These are phyloP conservation scores for Elgonia sp. DNA, from an alignment of 2,888 invertebrate genomes.

Conservation along the genomic window DNA sequence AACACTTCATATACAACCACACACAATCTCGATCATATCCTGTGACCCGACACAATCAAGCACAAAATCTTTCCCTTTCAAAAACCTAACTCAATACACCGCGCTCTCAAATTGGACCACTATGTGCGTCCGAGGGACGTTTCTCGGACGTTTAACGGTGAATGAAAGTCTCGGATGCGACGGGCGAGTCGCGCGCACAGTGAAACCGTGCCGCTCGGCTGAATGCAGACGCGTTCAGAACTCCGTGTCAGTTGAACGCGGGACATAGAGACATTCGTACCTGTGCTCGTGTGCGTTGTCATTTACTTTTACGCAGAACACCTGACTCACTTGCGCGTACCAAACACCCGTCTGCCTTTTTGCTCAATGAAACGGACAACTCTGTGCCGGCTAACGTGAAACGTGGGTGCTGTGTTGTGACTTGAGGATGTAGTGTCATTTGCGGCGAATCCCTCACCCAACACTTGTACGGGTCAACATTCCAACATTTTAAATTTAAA, in stretches of 20 bases:
- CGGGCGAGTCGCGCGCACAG: slow-evolving; percentile 42
- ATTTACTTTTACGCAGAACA: slow-evolving; percentile 34
- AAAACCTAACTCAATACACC: no score
- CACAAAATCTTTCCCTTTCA: no score
- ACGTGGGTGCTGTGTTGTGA: slow-evolving; percentile 81
- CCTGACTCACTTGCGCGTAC: slow-evolving; percentile 33
- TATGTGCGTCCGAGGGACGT: slow-evolving; percentile 40
- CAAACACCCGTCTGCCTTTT: slow-evolving; percentile 40
- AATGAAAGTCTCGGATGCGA: slow-evolving; percentile 44
- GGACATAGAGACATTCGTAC: slow-evolving; percentile 65
- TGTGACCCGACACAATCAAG: no score
- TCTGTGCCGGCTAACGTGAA: slow-evolving; percentile 70
- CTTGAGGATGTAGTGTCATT: slow-evolving; percentile 79
- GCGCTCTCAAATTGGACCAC: no score
- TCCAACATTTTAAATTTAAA: no score
- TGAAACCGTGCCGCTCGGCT: slow-evolving; percentile 13
- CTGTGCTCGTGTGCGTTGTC: slow-evolving; percentile 22
- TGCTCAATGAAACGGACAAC: slow-evolving; percentile 64
- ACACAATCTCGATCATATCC: no score
- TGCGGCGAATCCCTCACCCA: not conserved
- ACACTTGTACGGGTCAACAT: not conserved
- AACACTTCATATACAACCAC: no score
- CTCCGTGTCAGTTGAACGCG: slow-evolving; percentile 78
- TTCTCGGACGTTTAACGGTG: slow-evolving; percentile 35
- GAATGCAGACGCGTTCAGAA: slow-evolving; percentile 14